phyloP scores from a whole-genome alignment of 2,113 vertebrate genomes.

The Nibea albiflora region DNA sequence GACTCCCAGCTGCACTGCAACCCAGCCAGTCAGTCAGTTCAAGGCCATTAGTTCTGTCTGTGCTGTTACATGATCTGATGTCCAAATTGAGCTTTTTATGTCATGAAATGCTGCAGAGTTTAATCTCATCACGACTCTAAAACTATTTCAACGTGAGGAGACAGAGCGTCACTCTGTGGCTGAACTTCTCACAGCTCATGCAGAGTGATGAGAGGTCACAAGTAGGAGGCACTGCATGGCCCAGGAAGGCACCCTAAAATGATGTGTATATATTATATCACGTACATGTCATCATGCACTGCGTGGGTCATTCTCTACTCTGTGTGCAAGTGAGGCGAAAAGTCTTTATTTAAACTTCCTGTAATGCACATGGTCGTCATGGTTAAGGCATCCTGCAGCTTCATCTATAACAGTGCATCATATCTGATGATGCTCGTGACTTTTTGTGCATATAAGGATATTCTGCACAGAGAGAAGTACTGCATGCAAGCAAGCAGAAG shows the following conservation, averaged over 20 bases:
- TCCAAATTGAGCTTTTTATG: neutral
- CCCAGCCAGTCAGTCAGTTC: constrained; percentile 7
- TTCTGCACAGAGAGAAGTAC: too few species aligned
- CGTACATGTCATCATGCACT: neutral
- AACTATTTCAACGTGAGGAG: neutral
- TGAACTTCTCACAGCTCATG: neutral
- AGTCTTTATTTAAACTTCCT: neutral
- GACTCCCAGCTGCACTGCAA: neutral
- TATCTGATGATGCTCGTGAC: too few species aligned
- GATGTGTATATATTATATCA: neutral
- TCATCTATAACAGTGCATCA: too few species aligned
- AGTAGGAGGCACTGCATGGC: too few species aligned
- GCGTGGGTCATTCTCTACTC: neutral
- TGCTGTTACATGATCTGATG: neutral
- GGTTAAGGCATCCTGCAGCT: too few species aligned
- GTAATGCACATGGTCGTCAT: neutral
- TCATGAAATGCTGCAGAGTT: neutral
- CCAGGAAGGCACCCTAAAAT: neutral
- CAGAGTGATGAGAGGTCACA: neutral
- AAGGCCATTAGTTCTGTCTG: neutral
- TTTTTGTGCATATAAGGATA: too few species aligned
- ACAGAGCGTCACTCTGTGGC: neutral
- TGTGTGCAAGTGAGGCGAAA: neutral
- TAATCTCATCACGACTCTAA: neutral
- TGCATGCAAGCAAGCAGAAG: too few species aligned